phyloP scores from a whole-genome alignment of 2,797 vertebrate genomes.

The Sebastes taczanowskii region DNA sequence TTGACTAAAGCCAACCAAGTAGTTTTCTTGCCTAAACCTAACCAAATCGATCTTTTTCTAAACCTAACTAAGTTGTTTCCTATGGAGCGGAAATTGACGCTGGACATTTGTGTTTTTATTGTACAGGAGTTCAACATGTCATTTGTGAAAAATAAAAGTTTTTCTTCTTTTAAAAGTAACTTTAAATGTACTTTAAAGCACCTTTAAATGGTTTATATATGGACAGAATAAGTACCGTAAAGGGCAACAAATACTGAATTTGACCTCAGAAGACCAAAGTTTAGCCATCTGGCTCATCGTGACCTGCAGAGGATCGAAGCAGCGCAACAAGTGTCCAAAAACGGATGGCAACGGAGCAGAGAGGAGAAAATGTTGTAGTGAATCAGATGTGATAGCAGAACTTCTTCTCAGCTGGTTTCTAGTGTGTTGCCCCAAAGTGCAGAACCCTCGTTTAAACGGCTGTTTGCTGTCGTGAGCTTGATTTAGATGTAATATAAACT shows the following conservation, averaged over 20 bases:
- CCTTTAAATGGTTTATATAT: not conserved
- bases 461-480: conserved; percentile 54
- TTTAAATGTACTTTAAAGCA: not conserved
- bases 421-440: conserved; percentile 17
- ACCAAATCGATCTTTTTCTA: no score
- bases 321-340: conserved; percentile 29
- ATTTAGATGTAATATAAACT: conserved; percentile 45
- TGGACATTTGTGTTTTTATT: no score
- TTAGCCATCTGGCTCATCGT: conserved; percentile 55
- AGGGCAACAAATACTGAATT: not conserved
- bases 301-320: conserved; percentile 59
- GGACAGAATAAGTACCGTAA: not conserved
- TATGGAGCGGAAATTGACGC: no score
- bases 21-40: no score
- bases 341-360: conserved; percentile 68
- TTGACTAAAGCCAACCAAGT: no score
- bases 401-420: conserved; percentile 23
- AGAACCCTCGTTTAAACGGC: conserved; percentile 37
- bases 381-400: conserved; percentile 10
- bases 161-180: not conserved
- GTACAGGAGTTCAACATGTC: no score
- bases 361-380: conserved; percentile 73
- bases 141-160: not conserved
- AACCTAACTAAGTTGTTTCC: no score
- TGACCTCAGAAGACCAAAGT: not conserved